A percentile compares a stretch with the other conserved stretches of the same genome.
These are phyloP conservation scores for Mus musculus DNA, from an alignment of 2,113 vertebrate species.

Conservation along the genomic window DNA sequence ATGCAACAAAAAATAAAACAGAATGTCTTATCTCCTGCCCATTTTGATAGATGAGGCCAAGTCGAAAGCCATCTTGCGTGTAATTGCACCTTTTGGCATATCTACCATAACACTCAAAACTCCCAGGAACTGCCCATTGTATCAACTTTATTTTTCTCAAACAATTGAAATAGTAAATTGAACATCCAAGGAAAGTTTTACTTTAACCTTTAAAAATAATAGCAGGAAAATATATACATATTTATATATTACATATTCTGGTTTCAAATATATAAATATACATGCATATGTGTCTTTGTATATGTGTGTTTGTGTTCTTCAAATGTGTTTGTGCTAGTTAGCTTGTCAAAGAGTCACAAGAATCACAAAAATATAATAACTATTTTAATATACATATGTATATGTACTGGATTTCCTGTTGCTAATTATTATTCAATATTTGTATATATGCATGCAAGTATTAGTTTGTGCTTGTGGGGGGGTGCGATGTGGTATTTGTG, in stretches of 20 bases:
- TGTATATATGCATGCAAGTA: background rate
- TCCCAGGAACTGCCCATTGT: background rate
- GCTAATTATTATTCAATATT: background rate
- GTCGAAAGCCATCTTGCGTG: background rate
- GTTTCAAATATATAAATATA: background rate
- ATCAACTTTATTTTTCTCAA: slow-evolving; percentile 29
- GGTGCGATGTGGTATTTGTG: background rate
- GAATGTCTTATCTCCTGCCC: background rate
- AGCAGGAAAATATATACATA: background rate
- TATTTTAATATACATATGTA: too few relatives aligned
- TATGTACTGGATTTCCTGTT: background rate
- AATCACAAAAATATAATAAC: background rate
- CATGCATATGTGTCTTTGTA: background rate
- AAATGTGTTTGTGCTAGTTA: background rate
- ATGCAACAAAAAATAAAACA: slow-evolving; percentile 28
- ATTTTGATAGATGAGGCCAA: slow-evolving; percentile 48
- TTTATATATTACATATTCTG: background rate
- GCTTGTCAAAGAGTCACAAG: background rate
- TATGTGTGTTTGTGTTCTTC: background rate
- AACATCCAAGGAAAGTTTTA: background rate
- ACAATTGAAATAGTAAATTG: background rate
- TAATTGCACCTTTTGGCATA: slow-evolving; percentile 36
- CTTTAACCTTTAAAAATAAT: slow-evolving; percentile 34
- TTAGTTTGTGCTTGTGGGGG: background rate
- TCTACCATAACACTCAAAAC: background rate